phyloP scores from a whole-genome alignment of 2,797 vertebrate species.

The Acestrorhynchus altus region DNA sequence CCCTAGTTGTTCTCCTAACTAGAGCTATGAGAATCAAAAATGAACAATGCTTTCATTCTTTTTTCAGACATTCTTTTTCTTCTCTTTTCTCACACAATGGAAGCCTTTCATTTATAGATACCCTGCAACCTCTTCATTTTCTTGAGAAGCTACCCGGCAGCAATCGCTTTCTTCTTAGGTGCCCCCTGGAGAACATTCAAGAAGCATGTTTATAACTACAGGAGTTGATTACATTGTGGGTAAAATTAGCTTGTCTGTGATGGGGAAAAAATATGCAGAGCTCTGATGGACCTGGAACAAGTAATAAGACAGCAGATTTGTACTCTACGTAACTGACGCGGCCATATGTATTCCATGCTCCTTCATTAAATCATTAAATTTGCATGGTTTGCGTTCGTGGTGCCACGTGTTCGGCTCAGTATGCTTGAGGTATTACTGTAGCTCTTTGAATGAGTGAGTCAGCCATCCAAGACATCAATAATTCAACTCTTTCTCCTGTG shows the following conservation, averaged over 20 bases:
- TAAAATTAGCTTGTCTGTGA: slow-evolving; percentile 40
- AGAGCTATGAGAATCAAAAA: not conserved
- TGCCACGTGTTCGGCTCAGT: slow-evolving; percentile 25
- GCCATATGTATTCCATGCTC: slow-evolving; percentile 27
- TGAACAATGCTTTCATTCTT: slow-evolving; percentile 15
- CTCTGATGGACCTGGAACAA: slow-evolving; percentile 13
- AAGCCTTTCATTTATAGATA: slow-evolving; percentile 26
- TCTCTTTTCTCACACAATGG: slow-evolving; percentile 4
- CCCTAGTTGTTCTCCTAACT: no score
- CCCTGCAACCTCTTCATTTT: slow-evolving; percentile 22
- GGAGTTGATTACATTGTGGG: slow-evolving; percentile 72
- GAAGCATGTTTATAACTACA: slow-evolving; percentile 57
- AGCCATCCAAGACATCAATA: slow-evolving; percentile 42
- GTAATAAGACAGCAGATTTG: slow-evolving; percentile 23
- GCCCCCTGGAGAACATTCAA: slow-evolving; percentile 70
- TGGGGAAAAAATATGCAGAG: slow-evolving; percentile 24
- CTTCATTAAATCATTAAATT: slow-evolving; percentile 49
- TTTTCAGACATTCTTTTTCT: slow-evolving; percentile 19
- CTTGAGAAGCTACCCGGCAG: slow-evolving; percentile 17
- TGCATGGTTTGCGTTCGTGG: slow-evolving; percentile 37
- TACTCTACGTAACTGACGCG: slow-evolving; percentile 4
- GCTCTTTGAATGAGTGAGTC: slow-evolving; percentile 34
- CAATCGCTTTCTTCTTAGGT: slow-evolving; percentile 71
- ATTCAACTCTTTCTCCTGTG: slow-evolving; percentile 40
- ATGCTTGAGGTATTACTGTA: slow-evolving; percentile 29